phyloP scores from a whole-genome alignment of 2,888 invertebrate species.

The Thumatha senex region DNA sequence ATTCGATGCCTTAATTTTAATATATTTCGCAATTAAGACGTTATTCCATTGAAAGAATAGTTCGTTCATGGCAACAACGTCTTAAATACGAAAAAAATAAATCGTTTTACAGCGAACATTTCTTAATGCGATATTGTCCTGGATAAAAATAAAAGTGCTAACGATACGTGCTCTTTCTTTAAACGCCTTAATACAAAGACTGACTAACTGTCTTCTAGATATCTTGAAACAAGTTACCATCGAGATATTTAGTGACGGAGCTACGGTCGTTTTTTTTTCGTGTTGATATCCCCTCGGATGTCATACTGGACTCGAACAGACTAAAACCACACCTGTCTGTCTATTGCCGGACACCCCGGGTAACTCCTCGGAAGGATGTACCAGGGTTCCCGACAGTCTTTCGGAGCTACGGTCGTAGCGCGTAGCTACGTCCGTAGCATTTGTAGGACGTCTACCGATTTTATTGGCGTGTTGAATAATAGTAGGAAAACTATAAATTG shows the following conservation, averaged over 20 bases:
- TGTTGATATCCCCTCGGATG: no score
- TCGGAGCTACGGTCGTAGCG: constrained; percentile 40
- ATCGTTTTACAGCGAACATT: neutral
- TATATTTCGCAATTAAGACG: no score
- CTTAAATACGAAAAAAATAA: neutral
- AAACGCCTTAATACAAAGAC: neutral
- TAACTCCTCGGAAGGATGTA: no score
- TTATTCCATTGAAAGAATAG: no score
- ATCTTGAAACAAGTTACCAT: neutral
- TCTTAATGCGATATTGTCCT: neutral
- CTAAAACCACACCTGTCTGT: no score
- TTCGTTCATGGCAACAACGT: no score
- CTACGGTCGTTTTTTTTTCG: no score
- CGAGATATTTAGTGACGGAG: neutral
- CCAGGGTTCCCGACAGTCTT: no score
- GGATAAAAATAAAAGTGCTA: neutral
- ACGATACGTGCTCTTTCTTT: neutral
- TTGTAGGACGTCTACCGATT: constrained; percentile 71
- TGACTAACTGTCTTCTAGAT: neutral
- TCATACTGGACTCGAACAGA: no score
- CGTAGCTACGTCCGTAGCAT: constrained; percentile 47
- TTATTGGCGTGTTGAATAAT: constrained; percentile 26
- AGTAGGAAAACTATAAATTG: no score
- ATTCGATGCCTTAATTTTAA: no score
- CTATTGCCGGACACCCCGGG: no score